Conservation (phyloP, 2,888 invertebrate species). For the Rhagonycha fulva region DNA sequence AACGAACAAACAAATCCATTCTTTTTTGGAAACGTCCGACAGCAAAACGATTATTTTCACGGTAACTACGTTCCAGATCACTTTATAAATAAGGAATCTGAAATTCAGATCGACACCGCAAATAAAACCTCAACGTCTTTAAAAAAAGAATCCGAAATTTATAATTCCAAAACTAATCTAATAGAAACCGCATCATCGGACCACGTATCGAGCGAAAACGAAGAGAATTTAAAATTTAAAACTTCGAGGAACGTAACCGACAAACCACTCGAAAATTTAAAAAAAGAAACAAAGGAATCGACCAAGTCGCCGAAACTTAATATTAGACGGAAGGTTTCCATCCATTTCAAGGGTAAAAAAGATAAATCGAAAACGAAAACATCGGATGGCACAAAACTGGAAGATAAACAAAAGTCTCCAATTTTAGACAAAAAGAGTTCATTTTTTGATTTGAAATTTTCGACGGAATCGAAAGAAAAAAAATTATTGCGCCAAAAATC, state of each 20-base stretch:
- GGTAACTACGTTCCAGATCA: conserved; percentile 47
- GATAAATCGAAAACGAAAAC: conserved; percentile 37
- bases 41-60: conserved; percentile 43
- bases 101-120: not conserved
- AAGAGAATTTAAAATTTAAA: conserved; percentile 47
- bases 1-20: conserved; percentile 40
- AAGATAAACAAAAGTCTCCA: conserved; percentile 25
- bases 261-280: conserved; percentile 26
- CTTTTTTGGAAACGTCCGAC: conserved; percentile 46
- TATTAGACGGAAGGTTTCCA: conserved; percentile 53
- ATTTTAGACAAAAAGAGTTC: conserved; percentile 39
- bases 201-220: conserved; percentile 44
- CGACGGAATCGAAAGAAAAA: conserved; percentile 27
- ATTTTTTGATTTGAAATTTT: conserved; percentile 45
- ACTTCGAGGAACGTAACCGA: conserved; percentile 28
- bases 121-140: conserved; percentile 11
- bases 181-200: conserved; percentile 28
- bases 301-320: conserved; percentile 46
- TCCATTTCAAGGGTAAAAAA: conserved; percentile 55
- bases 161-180: conserved; percentile 34
- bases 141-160: conserved; percentile 29
- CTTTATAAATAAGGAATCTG: conserved; percentile 27
- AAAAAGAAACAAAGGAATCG: conserved; percentile 22
- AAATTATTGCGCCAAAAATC: conserved; percentile 48
- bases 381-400: conserved; percentile 30